Conservation (phyloP, 1,140 invertebrate genomes). For the Pseudomyrmex pallidus region DNA sequence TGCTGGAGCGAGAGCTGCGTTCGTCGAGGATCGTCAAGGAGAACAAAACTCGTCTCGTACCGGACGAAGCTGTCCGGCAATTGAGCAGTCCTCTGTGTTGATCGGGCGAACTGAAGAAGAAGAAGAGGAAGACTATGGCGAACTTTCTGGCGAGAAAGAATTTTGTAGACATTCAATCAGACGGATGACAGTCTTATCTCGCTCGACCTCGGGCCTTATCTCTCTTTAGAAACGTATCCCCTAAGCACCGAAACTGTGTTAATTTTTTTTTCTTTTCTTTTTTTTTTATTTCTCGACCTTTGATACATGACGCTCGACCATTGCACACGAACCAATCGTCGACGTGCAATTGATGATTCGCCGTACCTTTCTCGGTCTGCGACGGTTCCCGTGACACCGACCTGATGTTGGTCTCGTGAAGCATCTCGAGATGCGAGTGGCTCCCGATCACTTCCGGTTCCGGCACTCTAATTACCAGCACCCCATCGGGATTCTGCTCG, state of each 20-base stretch:
- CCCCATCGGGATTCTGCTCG: slow-evolving; percentile 74
- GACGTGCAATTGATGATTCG: slow-evolving; percentile 34
- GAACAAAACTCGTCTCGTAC: not conserved
- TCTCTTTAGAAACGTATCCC: too few species aligned
- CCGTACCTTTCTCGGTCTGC: slow-evolving; percentile 83
- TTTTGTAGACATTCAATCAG: too few species aligned
- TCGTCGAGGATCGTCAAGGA: slow-evolving; percentile 7
- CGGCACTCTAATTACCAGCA: slow-evolving; percentile 81
- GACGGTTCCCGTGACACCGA: slow-evolving; percentile 80
- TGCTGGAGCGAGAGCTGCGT: slow-evolving; percentile 60
- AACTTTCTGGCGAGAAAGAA: too few species aligned
- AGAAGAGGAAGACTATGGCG: too few species aligned
- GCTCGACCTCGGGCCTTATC: too few species aligned
- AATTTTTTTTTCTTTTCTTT: too few species aligned
- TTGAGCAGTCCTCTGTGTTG: slow-evolving; percentile 70
- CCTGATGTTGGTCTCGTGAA: slow-evolving; percentile 80
- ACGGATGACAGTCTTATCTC: too few species aligned
- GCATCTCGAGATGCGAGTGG: slow-evolving; percentile 81
- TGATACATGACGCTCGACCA: not conserved
- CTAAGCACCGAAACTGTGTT: too few species aligned
- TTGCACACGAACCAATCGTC: not conserved
- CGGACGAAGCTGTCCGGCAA: slow-evolving; percentile 46
- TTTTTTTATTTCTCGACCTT: too few species aligned
- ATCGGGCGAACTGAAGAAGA: not conserved
- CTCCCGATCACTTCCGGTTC: slow-evolving; percentile 81